Conservation (phyloP, 2,113 vertebrate genomes). For the Ornithorhynchus anatinus region DNA sequence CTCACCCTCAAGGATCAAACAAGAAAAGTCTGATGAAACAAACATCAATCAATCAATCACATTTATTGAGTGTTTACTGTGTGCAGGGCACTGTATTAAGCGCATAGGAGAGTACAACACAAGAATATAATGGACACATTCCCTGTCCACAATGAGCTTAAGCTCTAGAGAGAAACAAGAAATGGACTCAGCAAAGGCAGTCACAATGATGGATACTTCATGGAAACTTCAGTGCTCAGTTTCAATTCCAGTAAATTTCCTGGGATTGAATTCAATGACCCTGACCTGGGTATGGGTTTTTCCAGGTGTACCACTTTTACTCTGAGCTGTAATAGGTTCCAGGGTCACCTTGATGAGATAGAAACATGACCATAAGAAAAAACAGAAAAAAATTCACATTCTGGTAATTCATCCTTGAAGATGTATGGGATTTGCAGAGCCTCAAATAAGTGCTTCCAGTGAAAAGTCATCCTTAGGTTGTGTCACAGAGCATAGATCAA, state of each 20-base stretch:
- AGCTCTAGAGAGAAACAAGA: background rate
- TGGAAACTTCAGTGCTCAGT: background rate
- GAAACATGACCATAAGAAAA: background rate
- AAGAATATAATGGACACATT: no score
- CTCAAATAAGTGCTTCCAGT: background rate
- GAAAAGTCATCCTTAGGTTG: slow-evolving; percentile 2
- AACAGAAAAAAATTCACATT: background rate
- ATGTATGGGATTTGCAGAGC: background rate
- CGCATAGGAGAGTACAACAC: no score
- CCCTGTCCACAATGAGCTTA: background rate
- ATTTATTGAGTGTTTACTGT: no score
- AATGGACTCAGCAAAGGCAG: background rate
- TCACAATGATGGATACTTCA: background rate
- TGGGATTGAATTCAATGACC: slow-evolving; percentile 10
- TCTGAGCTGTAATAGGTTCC: slow-evolving; percentile 11
- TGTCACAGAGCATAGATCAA: slow-evolving; percentile 46
- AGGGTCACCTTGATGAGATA: background rate
- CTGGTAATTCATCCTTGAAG: background rate
- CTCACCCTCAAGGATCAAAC: slow-evolving; percentile 26
- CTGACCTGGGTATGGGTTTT: background rate
- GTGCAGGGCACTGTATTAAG: no score
- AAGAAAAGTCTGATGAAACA: no score
- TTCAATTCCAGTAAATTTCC: slow-evolving; percentile 20
- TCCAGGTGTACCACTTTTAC: background rate
- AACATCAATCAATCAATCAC: no score